These are phyloP conservation scores for Odocoileus virginianus DNA, from an alignment of 2,113 vertebrate genomes.

Conservation along the genomic window DNA sequence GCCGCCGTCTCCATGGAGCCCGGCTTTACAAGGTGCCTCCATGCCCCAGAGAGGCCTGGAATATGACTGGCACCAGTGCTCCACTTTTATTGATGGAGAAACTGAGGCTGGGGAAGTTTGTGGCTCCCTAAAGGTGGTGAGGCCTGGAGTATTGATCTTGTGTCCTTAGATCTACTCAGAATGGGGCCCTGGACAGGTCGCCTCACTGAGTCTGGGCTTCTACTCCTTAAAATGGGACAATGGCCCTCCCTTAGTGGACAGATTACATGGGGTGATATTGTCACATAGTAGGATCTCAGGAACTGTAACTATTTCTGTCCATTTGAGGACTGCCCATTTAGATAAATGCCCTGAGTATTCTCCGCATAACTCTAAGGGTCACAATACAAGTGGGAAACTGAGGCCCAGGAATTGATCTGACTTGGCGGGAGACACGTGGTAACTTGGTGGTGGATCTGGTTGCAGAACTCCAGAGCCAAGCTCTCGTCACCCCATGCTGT, in stretches of 20 bases:
- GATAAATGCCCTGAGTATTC: neutral
- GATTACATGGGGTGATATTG: neutral
- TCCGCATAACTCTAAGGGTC: neutral
- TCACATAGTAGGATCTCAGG: neutral
- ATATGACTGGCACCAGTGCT: fast-evolving
- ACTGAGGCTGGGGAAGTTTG: neutral
- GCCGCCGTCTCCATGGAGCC: neutral
- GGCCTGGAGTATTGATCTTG: neutral
- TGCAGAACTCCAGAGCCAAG: neutral
- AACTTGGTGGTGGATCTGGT: neutral
- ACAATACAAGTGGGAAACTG: neutral
- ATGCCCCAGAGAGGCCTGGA: neutral
- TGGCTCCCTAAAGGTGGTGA: neutral
- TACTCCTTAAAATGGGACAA: neutral
- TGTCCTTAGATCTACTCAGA: neutral
- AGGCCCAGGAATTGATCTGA: neutral
- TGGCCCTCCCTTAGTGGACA: neutral
- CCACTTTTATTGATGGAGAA: neutral
- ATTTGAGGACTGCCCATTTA: neutral
- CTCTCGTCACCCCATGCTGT: neutral
- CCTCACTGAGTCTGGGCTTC: neutral
- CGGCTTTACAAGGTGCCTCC: neutral
- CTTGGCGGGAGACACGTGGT: neutral
- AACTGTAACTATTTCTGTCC: neutral
- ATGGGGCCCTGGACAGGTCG: neutral